phyloP scores from a whole-genome alignment of 1,140 invertebrate species.

The Saccostrea glomerata region DNA sequence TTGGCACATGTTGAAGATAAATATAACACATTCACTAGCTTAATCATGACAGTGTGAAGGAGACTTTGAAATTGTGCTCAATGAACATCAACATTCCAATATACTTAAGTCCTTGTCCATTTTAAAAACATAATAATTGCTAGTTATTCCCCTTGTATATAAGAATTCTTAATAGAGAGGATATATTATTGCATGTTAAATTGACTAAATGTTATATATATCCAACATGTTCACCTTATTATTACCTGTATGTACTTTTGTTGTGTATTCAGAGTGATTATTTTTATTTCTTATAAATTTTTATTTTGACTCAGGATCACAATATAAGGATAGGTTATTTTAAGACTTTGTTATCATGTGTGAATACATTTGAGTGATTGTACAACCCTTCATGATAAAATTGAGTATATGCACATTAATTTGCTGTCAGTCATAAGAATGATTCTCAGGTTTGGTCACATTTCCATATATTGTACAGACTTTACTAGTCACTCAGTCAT shows the following conservation, averaged over 20 bases:
- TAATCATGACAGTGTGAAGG: slow-evolving; percentile 19
- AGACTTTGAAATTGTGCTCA: slow-evolving; percentile 10
- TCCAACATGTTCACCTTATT: background rate
- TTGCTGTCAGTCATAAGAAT: background rate
- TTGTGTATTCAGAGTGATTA: background rate
- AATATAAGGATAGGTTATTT: background rate
- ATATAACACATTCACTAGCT: background rate
- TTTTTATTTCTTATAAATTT: background rate
- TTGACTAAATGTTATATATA: background rate
- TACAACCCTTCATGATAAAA: background rate
- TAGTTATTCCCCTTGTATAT: background rate
- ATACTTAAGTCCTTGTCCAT: background rate
- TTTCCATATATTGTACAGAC: background rate
- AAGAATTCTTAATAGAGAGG: background rate
- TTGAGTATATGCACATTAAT: background rate
- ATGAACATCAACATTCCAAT: slow-evolving; percentile 15
- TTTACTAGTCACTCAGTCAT: background rate
- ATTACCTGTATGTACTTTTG: background rate
- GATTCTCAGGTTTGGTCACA: background rate
- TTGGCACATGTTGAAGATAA: background rate
- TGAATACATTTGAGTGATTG: no score
- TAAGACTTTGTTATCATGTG: no score
- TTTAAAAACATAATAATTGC: background rate
- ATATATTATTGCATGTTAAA: background rate
- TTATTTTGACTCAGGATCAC: background rate